Evolutionary conservation across 2,113 vertebrate species (phyloP).

Genomic region (Prochilodus magdalenae): DNA sequence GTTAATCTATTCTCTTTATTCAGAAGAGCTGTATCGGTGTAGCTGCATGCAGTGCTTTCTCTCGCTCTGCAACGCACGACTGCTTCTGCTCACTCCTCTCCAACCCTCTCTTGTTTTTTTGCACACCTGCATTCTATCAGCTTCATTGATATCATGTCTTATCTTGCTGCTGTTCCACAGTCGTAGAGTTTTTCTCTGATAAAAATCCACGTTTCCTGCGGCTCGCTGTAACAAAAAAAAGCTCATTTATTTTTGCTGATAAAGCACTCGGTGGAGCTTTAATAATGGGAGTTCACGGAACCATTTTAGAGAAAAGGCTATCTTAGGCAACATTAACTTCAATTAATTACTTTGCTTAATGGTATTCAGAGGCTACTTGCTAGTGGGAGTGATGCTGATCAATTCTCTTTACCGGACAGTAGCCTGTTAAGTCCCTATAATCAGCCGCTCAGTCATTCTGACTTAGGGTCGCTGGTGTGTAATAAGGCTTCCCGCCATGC

Average conservation of each 20-base stretch:
- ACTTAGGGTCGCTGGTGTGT: constrained; percentile 16
- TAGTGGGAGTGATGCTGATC: constrained; percentile 62
- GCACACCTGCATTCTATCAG: constrained; percentile 12
- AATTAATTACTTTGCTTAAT: constrained; percentile 76
- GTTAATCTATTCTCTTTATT: background rate
- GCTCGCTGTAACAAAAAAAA: constrained; percentile 19
- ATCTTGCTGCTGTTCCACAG: constrained; percentile 30
- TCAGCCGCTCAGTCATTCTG: constrained; percentile 34
- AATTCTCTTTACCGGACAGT: constrained; percentile 61
- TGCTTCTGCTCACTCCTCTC: background rate
- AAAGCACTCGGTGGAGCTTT: constrained; percentile 38
- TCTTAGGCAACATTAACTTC: constrained; percentile 69
- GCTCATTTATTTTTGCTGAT: constrained; percentile 54
- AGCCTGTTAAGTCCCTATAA: constrained; percentile 54
- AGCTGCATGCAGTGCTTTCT: background rate
- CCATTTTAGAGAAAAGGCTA: constrained; percentile 35
- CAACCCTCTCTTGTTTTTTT: background rate
- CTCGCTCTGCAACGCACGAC: background rate
- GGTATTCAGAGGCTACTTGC: constrained; percentile 69
- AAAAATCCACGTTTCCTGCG: constrained; percentile 33
- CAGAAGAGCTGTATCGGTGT: background rate
- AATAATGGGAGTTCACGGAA: constrained; percentile 48
- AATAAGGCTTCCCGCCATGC: constrained; percentile 29
- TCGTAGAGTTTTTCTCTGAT: constrained; percentile 16
- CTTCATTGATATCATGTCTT: constrained; percentile 5